Evolutionary conservation across 37 sponge, comb jelly and placozoan species (phyloP).

Genomic region (Spongia lamella): DNA sequence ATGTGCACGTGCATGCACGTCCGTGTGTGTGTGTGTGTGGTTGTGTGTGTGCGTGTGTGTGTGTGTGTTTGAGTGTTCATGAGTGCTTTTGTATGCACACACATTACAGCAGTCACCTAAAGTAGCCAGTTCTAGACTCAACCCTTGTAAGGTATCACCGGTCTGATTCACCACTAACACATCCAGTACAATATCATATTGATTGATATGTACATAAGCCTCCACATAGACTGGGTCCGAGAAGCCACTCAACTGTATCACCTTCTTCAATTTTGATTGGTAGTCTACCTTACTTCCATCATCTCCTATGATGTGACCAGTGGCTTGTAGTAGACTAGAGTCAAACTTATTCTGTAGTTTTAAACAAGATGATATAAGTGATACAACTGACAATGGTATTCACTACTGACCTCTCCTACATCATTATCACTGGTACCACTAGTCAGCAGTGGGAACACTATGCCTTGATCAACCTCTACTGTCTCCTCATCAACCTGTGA

Average conservation of each 20-base stretch:
- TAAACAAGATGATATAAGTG: background rate
- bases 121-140: constrained; percentile 94
- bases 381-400: background rate
- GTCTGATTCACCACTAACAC: constrained; percentile 98
- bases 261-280: constrained; percentile 89
- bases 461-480: constrained; percentile 83
- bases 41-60: too few species aligned
- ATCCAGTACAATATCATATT: constrained; percentile 99
- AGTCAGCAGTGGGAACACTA: constrained; percentile 71
- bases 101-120: constrained; percentile 53
- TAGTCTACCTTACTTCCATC: background rate
- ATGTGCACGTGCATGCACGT: too few species aligned
- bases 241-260: constrained; percentile 98
- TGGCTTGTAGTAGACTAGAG: constrained; percentile 84
- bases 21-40: too few species aligned
- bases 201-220: constrained; percentile 97
- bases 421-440: constrained; percentile 42
- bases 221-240: constrained; percentile 99
- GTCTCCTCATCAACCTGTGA: constrained; percentile 6
- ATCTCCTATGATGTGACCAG: constrained; percentile 27
- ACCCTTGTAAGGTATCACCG: constrained; percentile 93
- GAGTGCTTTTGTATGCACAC: too few species aligned
- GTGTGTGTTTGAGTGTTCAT: too few species aligned
- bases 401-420: constrained; percentile 53
- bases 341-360: constrained; percentile 73